These are phyloP conservation scores for Aplocera efformata DNA, from an alignment of 2,888 invertebrate species.

Conservation along the genomic window DNA sequence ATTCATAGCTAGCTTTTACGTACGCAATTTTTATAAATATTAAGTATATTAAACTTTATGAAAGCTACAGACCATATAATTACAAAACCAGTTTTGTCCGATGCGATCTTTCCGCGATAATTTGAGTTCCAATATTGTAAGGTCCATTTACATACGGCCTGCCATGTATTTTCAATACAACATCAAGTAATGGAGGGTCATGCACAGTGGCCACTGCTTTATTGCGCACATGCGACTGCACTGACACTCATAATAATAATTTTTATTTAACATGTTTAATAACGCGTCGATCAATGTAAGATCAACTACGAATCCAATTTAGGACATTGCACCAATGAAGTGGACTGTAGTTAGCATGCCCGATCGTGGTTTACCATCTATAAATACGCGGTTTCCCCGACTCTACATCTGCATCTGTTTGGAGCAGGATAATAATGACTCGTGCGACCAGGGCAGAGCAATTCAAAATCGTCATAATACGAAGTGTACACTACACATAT, in stretches of 20 bases:
- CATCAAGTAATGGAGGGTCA: constrained; percentile 1
- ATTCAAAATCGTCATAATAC: constrained; percentile 45
- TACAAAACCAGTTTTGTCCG: constrained; percentile 32
- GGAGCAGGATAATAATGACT: constrained; percentile 75
- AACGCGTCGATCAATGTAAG: too few relatives aligned
- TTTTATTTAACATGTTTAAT: too few relatives aligned
- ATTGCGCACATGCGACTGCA: neutral
- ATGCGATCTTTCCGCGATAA: constrained; percentile 32
- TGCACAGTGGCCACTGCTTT: constrained; percentile 3
- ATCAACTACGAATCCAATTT: too few relatives aligned
- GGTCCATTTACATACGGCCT: constrained; percentile 22
- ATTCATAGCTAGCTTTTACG: too few relatives aligned
- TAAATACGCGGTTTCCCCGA: constrained; percentile 71
- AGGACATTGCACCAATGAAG: constrained; percentile 1
- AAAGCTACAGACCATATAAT: constrained; percentile 2
- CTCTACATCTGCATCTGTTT: constrained; percentile 58
- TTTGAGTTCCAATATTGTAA: constrained; percentile 22
- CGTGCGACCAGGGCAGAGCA: constrained; percentile 47
- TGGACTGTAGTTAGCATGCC: constrained; percentile 30
- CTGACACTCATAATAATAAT: neutral
- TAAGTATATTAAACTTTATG: too few relatives aligned
- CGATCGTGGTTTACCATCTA: constrained; percentile 61
- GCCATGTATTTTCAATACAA: neutral
- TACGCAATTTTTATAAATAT: too few relatives aligned
- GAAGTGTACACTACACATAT: constrained; percentile 43